Evolutionary conservation across 1,140 invertebrate genomes (phyloP).

Genomic region (Mercenaria mercenaria): DNA sequence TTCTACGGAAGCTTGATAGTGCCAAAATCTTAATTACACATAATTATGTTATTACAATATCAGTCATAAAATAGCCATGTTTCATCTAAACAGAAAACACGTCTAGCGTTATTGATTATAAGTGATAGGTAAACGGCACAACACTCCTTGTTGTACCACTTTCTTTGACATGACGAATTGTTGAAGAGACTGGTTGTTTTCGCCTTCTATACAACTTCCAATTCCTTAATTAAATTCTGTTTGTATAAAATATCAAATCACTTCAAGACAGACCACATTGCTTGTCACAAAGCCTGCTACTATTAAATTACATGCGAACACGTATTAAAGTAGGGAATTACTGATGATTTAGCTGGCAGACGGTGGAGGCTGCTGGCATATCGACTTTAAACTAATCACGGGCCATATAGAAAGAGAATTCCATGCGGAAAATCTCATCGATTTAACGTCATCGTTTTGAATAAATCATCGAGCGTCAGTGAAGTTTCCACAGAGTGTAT

Average conservation of each 20-base stretch:
- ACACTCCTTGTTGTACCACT: no score
- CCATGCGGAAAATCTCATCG: slow-evolving; percentile 21
- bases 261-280: neutral
- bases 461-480: neutral
- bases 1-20: no score
- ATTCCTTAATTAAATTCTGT: neutral
- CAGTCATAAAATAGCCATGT: no score
- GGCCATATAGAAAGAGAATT: slow-evolving; percentile 17
- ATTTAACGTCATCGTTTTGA: slow-evolving; percentile 10
- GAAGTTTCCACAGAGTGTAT: neutral
- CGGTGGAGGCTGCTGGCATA: neutral
- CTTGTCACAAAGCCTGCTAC: neutral
- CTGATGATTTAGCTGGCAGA: neutral
- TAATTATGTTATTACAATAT: no score
- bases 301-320: slow-evolving; percentile 15
- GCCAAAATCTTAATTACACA: no score
- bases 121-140: no score
- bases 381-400: neutral
- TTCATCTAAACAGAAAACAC: no score
- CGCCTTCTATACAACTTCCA: no score
- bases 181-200: no score
- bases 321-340: slow-evolving; percentile 10
- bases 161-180: no score
- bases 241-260: neutral
- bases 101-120: no score